A percentile compares a stretch with the other conserved stretches of the same genome.
These are phyloP conservation scores for Synanceia verrucosa DNA, from an alignment of 2,797 vertebrate genomes.

Conservation along the genomic window DNA sequence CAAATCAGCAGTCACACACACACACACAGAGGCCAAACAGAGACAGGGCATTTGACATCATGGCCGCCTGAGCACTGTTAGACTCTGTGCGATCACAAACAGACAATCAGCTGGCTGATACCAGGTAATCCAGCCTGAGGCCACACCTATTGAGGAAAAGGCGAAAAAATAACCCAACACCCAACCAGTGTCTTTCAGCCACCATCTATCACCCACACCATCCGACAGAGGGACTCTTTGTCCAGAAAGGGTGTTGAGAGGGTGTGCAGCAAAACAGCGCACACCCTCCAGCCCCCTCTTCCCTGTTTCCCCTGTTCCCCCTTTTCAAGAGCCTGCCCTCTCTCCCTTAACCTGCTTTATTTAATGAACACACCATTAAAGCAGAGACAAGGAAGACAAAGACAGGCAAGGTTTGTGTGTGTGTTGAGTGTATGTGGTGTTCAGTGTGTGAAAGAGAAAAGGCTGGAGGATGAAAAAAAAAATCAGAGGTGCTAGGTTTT, in stretches of 20 bases:
- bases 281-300: too few species aligned
- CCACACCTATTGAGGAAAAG: constrained; percentile 38
- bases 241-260: too few species aligned
- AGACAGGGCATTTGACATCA: constrained; percentile 55
- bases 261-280: too few species aligned
- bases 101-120: constrained; percentile 50
- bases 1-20: constrained; percentile 8
- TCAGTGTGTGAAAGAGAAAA: constrained; percentile 75
- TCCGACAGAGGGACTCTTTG: constrained; percentile 73
- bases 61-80: constrained; percentile 20
- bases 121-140: constrained; percentile 47
- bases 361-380: constrained; percentile 82
- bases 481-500: constrained; percentile 78
- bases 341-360: constrained; percentile 70
- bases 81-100: background rate
- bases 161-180: background rate
- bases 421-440: constrained; percentile 45
- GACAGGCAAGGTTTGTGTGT: constrained; percentile 52
- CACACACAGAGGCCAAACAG: constrained; percentile 29
- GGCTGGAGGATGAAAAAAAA: constrained; percentile 61
- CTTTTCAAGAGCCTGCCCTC: constrained; percentile 66
- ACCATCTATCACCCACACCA: constrained; percentile 35
- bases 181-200: constrained; percentile 28
- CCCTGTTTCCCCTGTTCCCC: constrained; percentile 18
- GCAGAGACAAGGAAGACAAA: constrained; percentile 71